phyloP scores from a whole-genome alignment of 2,888 invertebrate species.

The Herminia tarsipennalis region DNA sequence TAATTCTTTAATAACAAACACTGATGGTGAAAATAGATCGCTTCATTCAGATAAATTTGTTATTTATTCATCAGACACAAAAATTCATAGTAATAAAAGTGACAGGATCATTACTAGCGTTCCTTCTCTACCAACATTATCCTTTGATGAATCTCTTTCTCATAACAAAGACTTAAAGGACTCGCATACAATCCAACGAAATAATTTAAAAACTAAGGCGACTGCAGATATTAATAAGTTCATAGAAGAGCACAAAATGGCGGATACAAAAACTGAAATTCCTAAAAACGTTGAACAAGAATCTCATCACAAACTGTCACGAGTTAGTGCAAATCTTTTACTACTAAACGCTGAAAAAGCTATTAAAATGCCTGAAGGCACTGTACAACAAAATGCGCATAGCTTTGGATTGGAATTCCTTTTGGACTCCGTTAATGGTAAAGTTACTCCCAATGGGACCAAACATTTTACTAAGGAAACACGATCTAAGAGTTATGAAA shows the following conservation, averaged over 20 bases:
- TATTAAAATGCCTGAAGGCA: conserved; percentile 5
- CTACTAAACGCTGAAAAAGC: conserved; percentile 44
- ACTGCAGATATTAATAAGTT: conserved; percentile 5
- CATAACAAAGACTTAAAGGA: conserved; percentile 14
- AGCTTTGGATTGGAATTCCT: conserved; percentile 64
- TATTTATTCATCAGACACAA: conserved; percentile 43
- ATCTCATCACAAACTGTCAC: conserved; percentile 54
- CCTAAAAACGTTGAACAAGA: conserved; percentile 12
- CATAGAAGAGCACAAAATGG: conserved; percentile 16
- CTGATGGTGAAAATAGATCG: conserved; percentile 58
- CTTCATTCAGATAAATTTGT: conserved; percentile 51
- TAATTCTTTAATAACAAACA: conserved; percentile 43
- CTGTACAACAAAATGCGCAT: conserved; percentile 23
- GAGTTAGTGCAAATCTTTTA: conserved; percentile 54
- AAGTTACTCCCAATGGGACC: conserved; percentile 45
- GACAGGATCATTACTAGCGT: conserved; percentile 18
- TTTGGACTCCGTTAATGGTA: conserved; percentile 52
- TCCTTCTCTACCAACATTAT: conserved; percentile 40
- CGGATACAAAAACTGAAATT: conserved; percentile 10
- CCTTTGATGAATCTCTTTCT: conserved; percentile 34
- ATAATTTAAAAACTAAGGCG: conserved; percentile 7
- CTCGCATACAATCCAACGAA: conserved; percentile 4
- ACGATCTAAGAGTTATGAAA: conserved; percentile 56
- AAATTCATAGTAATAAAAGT: conserved; percentile 26
- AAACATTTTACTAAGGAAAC: conserved; percentile 38